Evolutionary conservation across 1,140 invertebrate genomes (phyloP).

Genomic region (Frieseomelitta varia): DNA sequence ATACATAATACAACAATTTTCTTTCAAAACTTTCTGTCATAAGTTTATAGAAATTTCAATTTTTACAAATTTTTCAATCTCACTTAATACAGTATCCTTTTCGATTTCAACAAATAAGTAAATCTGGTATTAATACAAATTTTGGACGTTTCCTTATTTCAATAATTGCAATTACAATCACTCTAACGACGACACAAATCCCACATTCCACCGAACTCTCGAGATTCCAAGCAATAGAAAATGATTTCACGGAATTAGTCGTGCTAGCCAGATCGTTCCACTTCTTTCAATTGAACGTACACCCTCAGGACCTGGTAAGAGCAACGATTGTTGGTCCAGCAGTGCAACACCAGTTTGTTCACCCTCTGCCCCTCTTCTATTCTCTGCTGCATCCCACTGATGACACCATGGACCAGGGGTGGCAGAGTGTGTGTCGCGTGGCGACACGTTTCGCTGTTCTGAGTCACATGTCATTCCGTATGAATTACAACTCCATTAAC

Average conservation of each 20-base stretch:
- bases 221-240: not conserved
- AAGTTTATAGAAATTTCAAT: not conserved
- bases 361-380: slow-evolving; percentile 22
- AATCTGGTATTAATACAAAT: not conserved
- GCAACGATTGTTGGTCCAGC: slow-evolving; percentile 12
- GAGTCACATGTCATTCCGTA: slow-evolving; percentile 63
- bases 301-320: not conserved
- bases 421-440: slow-evolving; percentile 56
- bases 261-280: slow-evolving; percentile 25
- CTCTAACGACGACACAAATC: not conserved
- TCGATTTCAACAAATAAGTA: not conserved
- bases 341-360: not conserved
- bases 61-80: not conserved
- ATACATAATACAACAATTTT: not conserved
- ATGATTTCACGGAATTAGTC: slow-evolving; percentile 16
- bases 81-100: not conserved
- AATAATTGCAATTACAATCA: not conserved
- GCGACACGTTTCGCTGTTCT: slow-evolving; percentile 63
- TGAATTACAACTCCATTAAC: slow-evolving; percentile 78
- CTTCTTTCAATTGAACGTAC: slow-evolving; percentile 43
- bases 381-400: slow-evolving; percentile 37
- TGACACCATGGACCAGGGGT: slow-evolving; percentile 22
- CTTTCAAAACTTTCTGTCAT: not conserved
- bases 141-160: no score
- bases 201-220: not conserved